These are phyloP conservation scores for Anthoscopus minutus DNA, from an alignment of 2,113 vertebrate species.

Conservation along the genomic window DNA sequence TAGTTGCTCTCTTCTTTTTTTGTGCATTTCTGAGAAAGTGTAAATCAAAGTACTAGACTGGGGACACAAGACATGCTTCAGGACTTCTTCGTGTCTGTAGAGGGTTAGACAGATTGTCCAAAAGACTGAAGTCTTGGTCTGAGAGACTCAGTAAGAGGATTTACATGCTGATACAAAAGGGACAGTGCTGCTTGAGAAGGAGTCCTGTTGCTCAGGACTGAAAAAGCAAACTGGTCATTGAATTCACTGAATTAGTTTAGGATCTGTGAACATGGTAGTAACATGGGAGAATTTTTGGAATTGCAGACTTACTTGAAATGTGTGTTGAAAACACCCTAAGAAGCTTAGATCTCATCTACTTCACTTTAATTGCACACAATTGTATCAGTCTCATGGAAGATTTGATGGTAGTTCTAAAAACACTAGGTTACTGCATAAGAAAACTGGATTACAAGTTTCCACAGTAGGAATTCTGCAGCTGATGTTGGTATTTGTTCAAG, in stretches of 20 bases:
- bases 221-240: not conserved
- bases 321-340: not conserved
- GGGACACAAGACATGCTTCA: not conserved
- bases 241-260: not conserved
- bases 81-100: not conserved
- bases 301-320: not conserved
- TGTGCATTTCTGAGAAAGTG: not conserved
- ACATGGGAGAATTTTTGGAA: not conserved
- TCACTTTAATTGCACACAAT: not conserved
- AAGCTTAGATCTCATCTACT: not conserved
- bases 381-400: not conserved
- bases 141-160: not conserved
- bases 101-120: not conserved
- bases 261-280: not conserved
- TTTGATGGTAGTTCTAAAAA: slow-evolving; percentile 5
- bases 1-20: not conserved
- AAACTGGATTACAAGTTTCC: not conserved
- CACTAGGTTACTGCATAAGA: not conserved
- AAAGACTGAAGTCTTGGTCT: not conserved
- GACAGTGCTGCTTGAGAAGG: not conserved
- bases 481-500: slow-evolving; percentile 4
- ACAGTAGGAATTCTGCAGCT: not conserved
- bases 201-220: not conserved
- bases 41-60: not conserved
- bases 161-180: not conserved